Conservation (phyloP, 2,797 vertebrate genomes). For the Saxicola maurus region DNA sequence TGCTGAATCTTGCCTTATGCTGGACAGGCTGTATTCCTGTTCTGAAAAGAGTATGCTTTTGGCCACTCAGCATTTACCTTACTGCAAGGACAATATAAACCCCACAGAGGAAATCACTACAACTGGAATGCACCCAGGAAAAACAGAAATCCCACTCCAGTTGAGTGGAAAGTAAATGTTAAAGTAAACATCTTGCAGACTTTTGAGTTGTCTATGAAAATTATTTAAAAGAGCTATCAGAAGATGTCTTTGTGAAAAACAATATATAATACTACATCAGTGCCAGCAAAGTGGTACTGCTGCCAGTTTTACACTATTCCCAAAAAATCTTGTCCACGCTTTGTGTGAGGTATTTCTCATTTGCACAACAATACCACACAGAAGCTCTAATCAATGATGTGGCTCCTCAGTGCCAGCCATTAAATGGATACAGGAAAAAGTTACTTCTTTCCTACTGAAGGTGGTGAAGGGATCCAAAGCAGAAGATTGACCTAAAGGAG, state of each 20-base stretch:
- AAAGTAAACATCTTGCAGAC: neutral
- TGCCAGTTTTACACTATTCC: neutral
- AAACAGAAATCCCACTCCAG: neutral
- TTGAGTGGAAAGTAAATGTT: neutral
- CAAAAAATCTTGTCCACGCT: fast-evolving
- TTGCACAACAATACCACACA: neutral
- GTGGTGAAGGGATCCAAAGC: neutral
- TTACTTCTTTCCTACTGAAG: neutral
- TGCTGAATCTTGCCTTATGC: neutral
- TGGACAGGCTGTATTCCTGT: neutral
- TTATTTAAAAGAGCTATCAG: neutral
- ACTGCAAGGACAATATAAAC: neutral
- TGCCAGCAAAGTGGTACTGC: neutral
- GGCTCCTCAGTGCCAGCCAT: neutral
- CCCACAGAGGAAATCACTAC: neutral
- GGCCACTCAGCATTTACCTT: neutral
- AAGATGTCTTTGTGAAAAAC: neutral
- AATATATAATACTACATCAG: neutral
- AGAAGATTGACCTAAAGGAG: neutral
- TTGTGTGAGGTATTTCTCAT: neutral
- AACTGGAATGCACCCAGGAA: neutral
- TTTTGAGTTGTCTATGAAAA: neutral
- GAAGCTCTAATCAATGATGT: neutral
- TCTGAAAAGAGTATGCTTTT: neutral
- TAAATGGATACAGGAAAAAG: neutral